Base-by-base conservation (phyloP, 2,113 vertebrate genomes). In the Corythaeola cristata region DNA sequence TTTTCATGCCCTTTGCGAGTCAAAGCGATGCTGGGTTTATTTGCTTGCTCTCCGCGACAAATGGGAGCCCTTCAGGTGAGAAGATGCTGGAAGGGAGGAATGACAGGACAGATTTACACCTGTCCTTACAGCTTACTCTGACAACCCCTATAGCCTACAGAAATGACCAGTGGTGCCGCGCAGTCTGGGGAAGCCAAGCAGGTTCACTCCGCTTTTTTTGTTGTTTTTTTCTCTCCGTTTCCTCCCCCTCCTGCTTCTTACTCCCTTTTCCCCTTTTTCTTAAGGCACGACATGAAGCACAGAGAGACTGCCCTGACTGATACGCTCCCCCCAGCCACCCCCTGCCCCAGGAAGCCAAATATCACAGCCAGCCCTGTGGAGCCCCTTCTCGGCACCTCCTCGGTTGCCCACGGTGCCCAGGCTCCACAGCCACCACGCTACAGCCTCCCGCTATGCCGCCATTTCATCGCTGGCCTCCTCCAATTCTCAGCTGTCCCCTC, bases 101-200 rank as follows among this genome's bases (percentile, higher is more conserved):
- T 98, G 98, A 97, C 97, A 95, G 88, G 96, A 97, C 98, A 99
- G 99, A 99, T 99, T 99, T 99, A 99, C 99, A 99, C 99, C 98
- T 99, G 99, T 98, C 98, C 98, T 97, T 88, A 94, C 97, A 98
- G 98, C 98, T 98, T 95, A 96, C 97, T 98, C 89, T 95, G 97
- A 98, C 98, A 98, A 93, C 97, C 98, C 97, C 97, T 93, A 97
- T 96, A 98, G 98, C 98, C 98, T 99, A 98, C 98, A 99, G 98
- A 99, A 98, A 99, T 99, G 99, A 98, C 98, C 98, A 96, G 97
- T 99, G 99, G 99, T 99, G 99, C 99, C 99, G 96, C 96, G 67
- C 94, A 98, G 99, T 99, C 99, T 99, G 98, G 98, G 59, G 86
- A 97, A 98, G 98, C 97, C 97, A 98, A 39, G 97, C 98, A 98